Base-by-base conservation (phyloP, 2,113 vertebrate genomes). In the Mormyrus iriodes region DNA sequence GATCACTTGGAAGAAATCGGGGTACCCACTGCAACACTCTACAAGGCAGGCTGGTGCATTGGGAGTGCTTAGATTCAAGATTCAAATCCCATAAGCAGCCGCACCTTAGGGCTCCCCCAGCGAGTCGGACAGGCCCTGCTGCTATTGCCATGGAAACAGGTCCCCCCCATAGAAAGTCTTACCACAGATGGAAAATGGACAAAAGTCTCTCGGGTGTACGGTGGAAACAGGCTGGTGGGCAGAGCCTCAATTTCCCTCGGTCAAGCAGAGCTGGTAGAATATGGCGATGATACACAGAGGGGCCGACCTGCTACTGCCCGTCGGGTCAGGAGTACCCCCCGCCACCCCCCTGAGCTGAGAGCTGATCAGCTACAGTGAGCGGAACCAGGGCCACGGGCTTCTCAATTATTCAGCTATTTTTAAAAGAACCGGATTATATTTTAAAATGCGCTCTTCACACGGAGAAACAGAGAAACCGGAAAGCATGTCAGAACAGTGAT, bases 141-240 rank as follows among this genome's bases (percentile, higher is more conserved):
- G 48, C 46, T 85, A 85, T 85, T 51, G 83, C 83, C 48, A 85
- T 85, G 83, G 83, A n/a, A 85, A 85, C 83, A 21, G 12, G 3
- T 27, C 53, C 53, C 21, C 24, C 48, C 24, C 46, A 48, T 17
- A 85, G 46, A 85, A 51, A 85, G 44, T 27, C 46, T 49, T 51
- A 85, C 83, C 48, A 49, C 44, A 85, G 44, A 85, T 49, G 83
- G 83, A 51, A 85, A 85, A 85, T 85, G 83, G 48, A 85, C n/a
- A 51, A 48, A 85, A 48, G 9, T 4, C 44, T 85, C 48, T 46
- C 48, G n/a, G 48, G 44, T 51, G 27, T 24, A 85, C 31, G 21
- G 83, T 85, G 46, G 83, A 46, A 85, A 85, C 83, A 51, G 48
- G 48, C 44, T 85, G 83, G 83, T 85, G 83, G 48, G 48, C 83